Base-by-base conservation (phyloP, 2,113 vertebrate species). In the Psilopogon haemacephalus region DNA sequence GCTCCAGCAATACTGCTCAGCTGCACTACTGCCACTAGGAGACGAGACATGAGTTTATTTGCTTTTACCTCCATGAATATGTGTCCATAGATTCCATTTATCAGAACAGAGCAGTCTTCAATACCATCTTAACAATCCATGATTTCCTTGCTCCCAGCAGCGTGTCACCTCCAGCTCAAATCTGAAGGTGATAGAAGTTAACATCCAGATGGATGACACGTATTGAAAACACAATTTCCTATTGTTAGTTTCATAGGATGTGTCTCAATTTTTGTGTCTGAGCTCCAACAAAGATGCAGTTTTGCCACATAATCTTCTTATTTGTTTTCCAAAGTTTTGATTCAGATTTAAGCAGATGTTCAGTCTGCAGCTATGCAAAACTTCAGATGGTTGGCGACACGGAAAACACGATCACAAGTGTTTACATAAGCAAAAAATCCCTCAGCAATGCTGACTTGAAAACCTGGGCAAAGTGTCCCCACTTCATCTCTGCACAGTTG, bases 341-440 rank as follows among this genome's bases (percentile, higher is more conserved):
- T 93, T 86, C 73, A 76, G 83, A 88, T 90, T 93, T 86, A 90
- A 94, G 92, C 89, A 96, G 91, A 93, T 96, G 86, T 96, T 96
- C 91, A 83, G 91, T 84, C 80, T 90, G 91, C 86, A 93, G 93
- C 84, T 93, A 84, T 79, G 90, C 88, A 74, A 94, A 95, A 93
- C 72, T 76, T 97, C 93, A 94, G 89, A 87, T 88, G 82, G 54
- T 19, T 68, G 38, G 69, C 89, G 71, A 82, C 73, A 88, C 7
- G 65, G 84, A 86, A 93, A 91, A 84, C 64, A 78, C 4, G 64
- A 95, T 65, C 21, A 2, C 65, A 91, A 90, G 52, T 95, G 93
- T 96, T 92, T 94, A 82, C 79, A 93, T 68, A 95, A 94, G 94
- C 93, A 94, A 93, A 93, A 95, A 95, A 93, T 88, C 70, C 69